Base-by-base conservation (phyloP, 2,113 vertebrate genomes). In the Manacus vitellinus region DNA sequence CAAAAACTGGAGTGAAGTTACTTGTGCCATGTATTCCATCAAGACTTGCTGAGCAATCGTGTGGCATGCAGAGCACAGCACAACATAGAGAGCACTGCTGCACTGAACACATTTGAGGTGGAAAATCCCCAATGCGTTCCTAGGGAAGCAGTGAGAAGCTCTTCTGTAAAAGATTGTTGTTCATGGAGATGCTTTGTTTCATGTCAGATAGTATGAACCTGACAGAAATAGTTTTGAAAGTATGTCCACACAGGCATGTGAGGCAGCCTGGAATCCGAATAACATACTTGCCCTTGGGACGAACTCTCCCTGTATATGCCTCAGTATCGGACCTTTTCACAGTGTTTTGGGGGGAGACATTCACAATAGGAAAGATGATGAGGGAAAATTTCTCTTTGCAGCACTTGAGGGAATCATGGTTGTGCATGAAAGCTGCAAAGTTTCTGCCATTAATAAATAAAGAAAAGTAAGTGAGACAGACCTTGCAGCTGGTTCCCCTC, bases 11-110 rank as follows among this genome's bases (percentile, higher is more conserved):
- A 35, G 11, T 47, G 39, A 66, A 43, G 27, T 49, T 55, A 17
- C 30, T 33, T 31, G 52, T 55, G 30, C 30, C 11, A 31, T 31
- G 54, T 31, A 28, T 9, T 27, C 56, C 67, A 41, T 8, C 1
- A 3, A 76, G 39, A 20, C 54, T 30, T 41, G 13, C 41, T 1
- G 3, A 66, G 46, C 2, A 16, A 65, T 61, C 55, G 54, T 1
- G 2, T 24, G 35, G 52, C 28, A 43, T 0, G 3, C 59, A 43
- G 49, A 24, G 19, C 59, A 56, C 59, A 73, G 63, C 59, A 27
- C 8, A 51, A 49, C 41, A 49, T 12, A 49, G 41, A 25, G n/a
- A 52, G 8, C 9, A 23, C 12, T 1, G 3, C 9, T 2, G 0
- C 39, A n/a, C 33, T 2, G 2, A 80, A 79, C n/a, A 55, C 17